These are phyloP conservation scores for Crocidura indochinensis DNA, from an alignment of 2,797 vertebrate species.

Conservation along the genomic window DNA sequence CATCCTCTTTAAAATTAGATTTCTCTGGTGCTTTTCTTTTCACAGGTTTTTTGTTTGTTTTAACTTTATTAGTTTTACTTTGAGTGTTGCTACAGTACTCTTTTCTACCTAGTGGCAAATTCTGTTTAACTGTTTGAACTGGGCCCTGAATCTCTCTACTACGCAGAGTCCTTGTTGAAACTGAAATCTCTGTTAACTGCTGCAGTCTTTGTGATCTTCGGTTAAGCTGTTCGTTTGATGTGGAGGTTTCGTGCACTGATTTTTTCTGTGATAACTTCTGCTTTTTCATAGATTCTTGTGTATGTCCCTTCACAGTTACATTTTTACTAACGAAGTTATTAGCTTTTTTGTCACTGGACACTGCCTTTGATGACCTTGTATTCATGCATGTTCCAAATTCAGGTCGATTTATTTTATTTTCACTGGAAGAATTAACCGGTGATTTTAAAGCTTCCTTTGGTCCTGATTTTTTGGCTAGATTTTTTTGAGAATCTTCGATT, in stretches of 20 bases:
- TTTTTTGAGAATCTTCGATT: conserved; percentile 77
- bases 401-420: conserved; percentile 77
- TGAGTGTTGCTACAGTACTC: conserved; percentile 76
- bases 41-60: conserved; percentile 86
- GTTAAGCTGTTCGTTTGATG: conserved; percentile 84
- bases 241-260: conserved; percentile 75
- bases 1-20: conserved; percentile 74
- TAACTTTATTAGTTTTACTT: conserved; percentile 88
- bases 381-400: conserved; percentile 84
- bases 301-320: conserved; percentile 77
- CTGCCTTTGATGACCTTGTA: conserved; percentile 85
- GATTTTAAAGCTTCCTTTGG: conserved; percentile 80
- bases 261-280: conserved; percentile 86
- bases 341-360: conserved; percentile 74
- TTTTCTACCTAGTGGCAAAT: conserved; percentile 78
- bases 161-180: conserved; percentile 86
- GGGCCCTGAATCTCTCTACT: conserved; percentile 87
- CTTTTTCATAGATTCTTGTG: conserved; percentile 84
- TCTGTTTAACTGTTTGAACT: conserved; percentile 81
- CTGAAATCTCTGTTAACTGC: conserved; percentile 84
- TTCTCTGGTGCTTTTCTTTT: conserved; percentile 88
- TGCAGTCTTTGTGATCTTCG: conserved; percentile 90
- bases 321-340: conserved; percentile 77
- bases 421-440: conserved; percentile 79
- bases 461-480: conserved; percentile 68